Conservation (phyloP, 2,797 vertebrate genomes). For the Malacoraja senta region DNA sequence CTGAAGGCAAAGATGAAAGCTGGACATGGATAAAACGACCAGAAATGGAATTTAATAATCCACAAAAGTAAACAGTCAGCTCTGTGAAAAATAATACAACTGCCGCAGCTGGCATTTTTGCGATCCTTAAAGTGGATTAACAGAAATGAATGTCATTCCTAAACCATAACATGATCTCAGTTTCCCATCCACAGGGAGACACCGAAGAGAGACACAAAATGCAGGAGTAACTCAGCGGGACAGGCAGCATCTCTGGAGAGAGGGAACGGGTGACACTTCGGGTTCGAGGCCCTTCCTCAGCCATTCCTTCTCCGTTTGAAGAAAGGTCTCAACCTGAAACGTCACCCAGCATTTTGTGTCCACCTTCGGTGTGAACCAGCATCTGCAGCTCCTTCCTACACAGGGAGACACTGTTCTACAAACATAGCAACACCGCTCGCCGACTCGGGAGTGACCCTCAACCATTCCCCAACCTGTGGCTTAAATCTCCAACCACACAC, state of each 20-base stretch:
- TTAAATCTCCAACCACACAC: background rate
- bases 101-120: background rate
- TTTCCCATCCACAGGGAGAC: background rate
- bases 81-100: slow-evolving; percentile 10
- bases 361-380: too few species aligned
- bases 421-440: background rate
- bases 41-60: slow-evolving; percentile 24
- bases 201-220: background rate
- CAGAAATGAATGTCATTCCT: background rate
- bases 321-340: too few species aligned
- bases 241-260: too few species aligned
- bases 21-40: slow-evolving; percentile 14
- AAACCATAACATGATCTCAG: too few species aligned
- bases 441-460: too few species aligned
- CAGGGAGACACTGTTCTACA: too few species aligned
- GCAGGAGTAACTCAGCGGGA: too few species aligned
- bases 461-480: background rate
- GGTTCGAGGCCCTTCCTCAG: too few species aligned
- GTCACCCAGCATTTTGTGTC: too few species aligned
- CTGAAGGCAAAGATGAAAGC: background rate
- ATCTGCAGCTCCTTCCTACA: too few species aligned
- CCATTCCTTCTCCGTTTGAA: too few species aligned
- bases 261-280: too few species aligned
- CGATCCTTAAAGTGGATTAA: background rate
- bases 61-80: slow-evolving; percentile 4